Evolutionary conservation across 2,888 invertebrate genomes (phyloP).

Genomic region (Lasioglossum morio): DNA sequence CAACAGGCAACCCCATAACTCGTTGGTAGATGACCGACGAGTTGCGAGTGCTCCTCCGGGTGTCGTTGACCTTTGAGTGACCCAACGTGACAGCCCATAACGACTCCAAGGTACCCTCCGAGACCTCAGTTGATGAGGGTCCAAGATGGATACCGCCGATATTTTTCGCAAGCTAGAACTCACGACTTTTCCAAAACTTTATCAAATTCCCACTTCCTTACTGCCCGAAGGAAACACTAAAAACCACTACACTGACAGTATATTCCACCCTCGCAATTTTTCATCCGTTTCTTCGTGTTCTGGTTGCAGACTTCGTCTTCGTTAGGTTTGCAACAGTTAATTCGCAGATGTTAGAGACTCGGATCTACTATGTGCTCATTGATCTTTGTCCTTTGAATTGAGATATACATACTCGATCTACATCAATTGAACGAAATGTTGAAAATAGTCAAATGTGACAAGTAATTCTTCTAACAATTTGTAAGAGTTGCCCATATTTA

Average conservation of each 20-base stretch:
- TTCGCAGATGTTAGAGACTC: not conserved
- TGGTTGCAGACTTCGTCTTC: not conserved
- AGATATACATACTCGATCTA: not conserved
- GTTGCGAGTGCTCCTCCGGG: constrained; percentile 74
- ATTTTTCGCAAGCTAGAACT: constrained; percentile 71
- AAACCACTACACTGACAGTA: not conserved
- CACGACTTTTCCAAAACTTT: constrained; percentile 59
- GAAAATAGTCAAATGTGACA: not conserved
- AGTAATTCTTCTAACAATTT: not conserved
- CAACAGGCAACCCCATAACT: constrained; percentile 65
- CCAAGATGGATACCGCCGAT: constrained; percentile 80
- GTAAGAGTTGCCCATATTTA: not conserved
- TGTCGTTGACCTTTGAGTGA: constrained; percentile 79
- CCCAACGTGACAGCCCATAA: constrained; percentile 75
- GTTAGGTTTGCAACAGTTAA: not conserved
- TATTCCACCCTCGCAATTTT: not conserved
- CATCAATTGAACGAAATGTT: not conserved
- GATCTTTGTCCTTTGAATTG: not conserved
- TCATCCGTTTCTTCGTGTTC: not conserved
- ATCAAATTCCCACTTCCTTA: not conserved
- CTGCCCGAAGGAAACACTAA: not conserved
- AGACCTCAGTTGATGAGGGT: constrained; percentile 81
- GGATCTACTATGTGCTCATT: not conserved
- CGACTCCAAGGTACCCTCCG: constrained; percentile 75
- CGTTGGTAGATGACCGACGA: constrained; percentile 71